Percentiles rank a stretch among this genome's conserved stretches.
Conservation (phyloP, 2,888 invertebrate species). For the Acleris literana region DNA sequence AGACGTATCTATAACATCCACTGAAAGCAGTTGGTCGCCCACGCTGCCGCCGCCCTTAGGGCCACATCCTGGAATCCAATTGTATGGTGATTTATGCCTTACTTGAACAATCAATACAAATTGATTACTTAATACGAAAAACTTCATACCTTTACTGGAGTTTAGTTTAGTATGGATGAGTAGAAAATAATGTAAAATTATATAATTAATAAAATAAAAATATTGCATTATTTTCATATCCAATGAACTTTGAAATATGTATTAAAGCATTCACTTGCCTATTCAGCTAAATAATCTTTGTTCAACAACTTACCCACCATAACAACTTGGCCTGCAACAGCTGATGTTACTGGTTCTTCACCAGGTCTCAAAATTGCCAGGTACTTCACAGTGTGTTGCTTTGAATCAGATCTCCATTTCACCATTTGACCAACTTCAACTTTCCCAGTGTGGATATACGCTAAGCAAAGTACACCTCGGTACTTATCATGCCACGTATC, state of each 20-base stretch:
- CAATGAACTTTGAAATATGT: no score
- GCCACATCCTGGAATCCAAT: constrained; percentile 65
- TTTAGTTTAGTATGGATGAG: no score
- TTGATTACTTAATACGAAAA: no score
- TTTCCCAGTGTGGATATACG: constrained; percentile 90
- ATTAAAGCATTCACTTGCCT: background rate
- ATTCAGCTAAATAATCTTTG: background rate
- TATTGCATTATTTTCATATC: no score
- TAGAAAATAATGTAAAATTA: no score
- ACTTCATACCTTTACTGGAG: no score
- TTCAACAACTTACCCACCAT: constrained; percentile 84
- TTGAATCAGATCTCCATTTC: constrained; percentile 87
- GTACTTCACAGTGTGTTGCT: constrained; percentile 90
- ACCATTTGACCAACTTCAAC: constrained; percentile 90
- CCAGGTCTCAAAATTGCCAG: constrained; percentile 91
- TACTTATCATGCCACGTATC: constrained; percentile 97
- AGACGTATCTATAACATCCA: constrained; percentile 54
- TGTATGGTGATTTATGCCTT: background rate
- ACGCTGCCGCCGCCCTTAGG: constrained; percentile 75
- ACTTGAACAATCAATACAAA: no score
- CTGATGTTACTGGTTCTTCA: constrained; percentile 85
- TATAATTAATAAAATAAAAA: no score
- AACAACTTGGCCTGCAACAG: constrained; percentile 97
- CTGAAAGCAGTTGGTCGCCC: constrained; percentile 69
- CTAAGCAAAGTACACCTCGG: constrained; percentile 90